Evolutionary conservation across 2,888 invertebrate species (phyloP).

Genomic region (Lomographa bimaculata): DNA sequence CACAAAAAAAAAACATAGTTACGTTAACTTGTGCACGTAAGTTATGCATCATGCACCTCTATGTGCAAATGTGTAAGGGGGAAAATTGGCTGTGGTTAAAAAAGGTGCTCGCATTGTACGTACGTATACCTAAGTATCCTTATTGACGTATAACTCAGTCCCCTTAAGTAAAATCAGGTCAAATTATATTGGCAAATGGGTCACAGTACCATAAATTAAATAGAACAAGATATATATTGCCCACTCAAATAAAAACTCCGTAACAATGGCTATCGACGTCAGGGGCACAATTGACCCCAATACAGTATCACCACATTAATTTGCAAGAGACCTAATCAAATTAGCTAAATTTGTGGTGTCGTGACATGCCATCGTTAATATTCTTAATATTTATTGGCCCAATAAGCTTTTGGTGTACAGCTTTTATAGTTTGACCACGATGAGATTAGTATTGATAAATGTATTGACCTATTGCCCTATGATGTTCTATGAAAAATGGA

Average conservation of each 20-base stretch:
- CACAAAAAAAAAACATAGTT: too few species aligned
- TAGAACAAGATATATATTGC: too few species aligned
- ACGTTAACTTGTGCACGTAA: too few species aligned
- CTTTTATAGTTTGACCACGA: slow-evolving; percentile 2
- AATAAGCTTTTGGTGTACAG: slow-evolving; percentile 12
- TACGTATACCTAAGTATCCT: too few species aligned
- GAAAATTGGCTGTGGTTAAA: too few species aligned
- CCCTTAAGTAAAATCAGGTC: too few species aligned
- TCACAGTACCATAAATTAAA: too few species aligned
- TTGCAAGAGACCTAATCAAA: slow-evolving; percentile 21
- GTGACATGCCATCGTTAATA: slow-evolving; percentile 27
- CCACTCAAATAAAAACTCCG: slow-evolving; percentile 11
- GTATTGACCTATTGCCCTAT: not conserved
- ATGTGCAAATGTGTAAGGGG: too few species aligned
- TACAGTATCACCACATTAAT: slow-evolving; percentile 18
- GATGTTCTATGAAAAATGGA: not conserved
- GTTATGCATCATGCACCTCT: too few species aligned
- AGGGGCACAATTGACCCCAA: slow-evolving; percentile 20
- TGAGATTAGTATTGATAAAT: not conserved
- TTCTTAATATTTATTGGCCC: slow-evolving; percentile 16
- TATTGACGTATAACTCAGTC: too few species aligned
- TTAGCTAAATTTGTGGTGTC: slow-evolving; percentile 29
- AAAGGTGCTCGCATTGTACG: too few species aligned
- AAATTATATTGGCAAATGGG: too few species aligned
- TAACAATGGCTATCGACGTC: slow-evolving; percentile 10